Percentiles rank a stretch among this genome's conserved stretches.
phyloP scores from a whole-genome alignment of 2,888 invertebrate genomes.

The Melieria crassipennis region DNA sequence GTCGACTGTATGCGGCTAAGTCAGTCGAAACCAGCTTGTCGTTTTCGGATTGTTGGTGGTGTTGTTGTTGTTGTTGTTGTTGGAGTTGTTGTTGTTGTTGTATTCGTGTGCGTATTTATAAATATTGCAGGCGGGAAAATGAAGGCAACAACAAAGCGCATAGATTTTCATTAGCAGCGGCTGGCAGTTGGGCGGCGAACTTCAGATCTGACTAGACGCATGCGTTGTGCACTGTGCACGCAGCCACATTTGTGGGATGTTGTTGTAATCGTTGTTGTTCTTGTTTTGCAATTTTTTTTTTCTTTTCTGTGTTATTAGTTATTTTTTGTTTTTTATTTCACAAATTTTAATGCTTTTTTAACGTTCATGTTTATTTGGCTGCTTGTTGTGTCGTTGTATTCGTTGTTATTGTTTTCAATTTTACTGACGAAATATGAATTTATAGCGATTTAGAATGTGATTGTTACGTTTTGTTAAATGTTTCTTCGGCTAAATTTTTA shows the following conservation, averaged over 20 bases:
- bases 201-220: conserved; percentile 42
- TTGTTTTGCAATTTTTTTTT: conserved; percentile 33
- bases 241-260: background rate
- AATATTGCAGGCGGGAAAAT: no score
- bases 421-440: no score
- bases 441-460: no score
- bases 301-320: background rate
- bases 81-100: conserved; percentile 10
- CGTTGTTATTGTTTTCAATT: no score
- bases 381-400: no score
- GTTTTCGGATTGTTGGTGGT: conserved; percentile 5
- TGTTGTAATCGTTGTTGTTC: conserved; percentile 17
- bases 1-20: background rate
- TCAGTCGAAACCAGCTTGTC: background rate
- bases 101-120: background rate
- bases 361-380: no score
- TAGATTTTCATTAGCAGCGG: conserved; percentile 41
- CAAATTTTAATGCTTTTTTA: no score
- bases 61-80: conserved; percentile 10
- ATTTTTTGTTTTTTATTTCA: no score
- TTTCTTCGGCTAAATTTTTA: no score
- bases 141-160: background rate
- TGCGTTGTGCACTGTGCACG: conserved; percentile 35
- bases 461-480: no score
- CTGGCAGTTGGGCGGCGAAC: no score